A percentile compares a stretch with the other conserved stretches of the same genome.
Conservation (phyloP, 1,140 invertebrate genomes). For the Melitaea cinxia region DNA sequence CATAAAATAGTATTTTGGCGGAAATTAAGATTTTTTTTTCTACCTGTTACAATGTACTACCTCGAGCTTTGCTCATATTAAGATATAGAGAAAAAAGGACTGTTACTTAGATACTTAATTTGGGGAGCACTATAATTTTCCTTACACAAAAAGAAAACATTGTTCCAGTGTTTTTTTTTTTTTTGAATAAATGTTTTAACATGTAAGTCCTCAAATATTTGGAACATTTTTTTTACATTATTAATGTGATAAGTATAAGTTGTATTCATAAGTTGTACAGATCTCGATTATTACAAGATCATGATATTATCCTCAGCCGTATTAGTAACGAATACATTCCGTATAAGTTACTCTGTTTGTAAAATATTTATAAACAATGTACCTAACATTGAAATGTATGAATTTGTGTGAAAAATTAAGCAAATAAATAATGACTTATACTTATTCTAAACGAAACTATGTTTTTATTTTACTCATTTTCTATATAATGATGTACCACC, state of each 20-base stretch:
- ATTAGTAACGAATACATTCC: neutral
- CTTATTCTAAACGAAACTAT: too few species aligned
- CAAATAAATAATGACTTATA: too few species aligned
- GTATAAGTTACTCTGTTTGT: neutral
- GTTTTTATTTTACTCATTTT: too few species aligned
- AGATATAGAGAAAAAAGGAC: neutral
- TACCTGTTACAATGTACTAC: constrained; percentile 17
- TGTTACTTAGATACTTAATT: constrained; percentile 17
- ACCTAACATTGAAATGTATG: neutral
- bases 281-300: neutral
- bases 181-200: too few species aligned
- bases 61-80: constrained; percentile 31
- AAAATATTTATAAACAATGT: neutral
- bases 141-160: neutral
- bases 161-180: neutral
- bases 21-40: neutral
- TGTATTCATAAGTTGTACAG: constrained; percentile 1
- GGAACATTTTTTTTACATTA: constrained; percentile 6
- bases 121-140: neutral
- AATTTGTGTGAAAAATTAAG: neutral
- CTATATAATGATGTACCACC: too few species aligned
- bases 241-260: constrained; percentile 9
- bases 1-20: neutral
- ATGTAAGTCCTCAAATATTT: constrained; percentile 19
- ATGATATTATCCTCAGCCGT: neutral